Percentiles rank a stretch among this genome's conserved stretches.
Evolutionary conservation across 2,888 invertebrate genomes (phyloP).

Genomic region (Stictocephala bisonia): DNA sequence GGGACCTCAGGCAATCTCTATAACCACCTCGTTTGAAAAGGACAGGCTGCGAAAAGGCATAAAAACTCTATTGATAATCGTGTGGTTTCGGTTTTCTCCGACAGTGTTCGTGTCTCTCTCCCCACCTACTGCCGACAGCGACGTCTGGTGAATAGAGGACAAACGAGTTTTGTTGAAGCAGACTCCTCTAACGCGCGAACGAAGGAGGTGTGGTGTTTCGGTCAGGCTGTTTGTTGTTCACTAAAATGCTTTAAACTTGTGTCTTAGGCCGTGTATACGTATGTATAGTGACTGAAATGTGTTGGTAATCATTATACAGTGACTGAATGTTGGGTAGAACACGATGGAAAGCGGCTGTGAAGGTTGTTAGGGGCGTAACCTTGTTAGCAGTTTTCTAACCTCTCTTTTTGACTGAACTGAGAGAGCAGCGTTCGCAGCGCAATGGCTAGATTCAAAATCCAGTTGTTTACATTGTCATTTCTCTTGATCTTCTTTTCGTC

Average conservation of each 20-base stretch:
- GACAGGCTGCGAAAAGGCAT: conserved; percentile 33
- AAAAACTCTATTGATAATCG: conserved; percentile 36
- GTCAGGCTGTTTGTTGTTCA: not conserved
- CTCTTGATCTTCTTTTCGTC: conserved; percentile 24
- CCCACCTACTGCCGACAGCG: not conserved
- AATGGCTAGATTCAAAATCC: conserved; percentile 33
- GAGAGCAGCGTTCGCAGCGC: not conserved
- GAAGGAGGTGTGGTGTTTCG: too few species aligned
- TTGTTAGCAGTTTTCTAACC: conserved; percentile 28
- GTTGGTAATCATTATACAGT: not conserved
- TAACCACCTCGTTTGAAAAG: conserved; percentile 35
- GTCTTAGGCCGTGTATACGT: conserved; percentile 38
- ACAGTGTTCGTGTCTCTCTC: conserved; percentile 5
- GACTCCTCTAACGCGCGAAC: not conserved
- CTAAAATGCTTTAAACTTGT: conserved; percentile 28
- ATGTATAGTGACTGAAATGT: conserved; percentile 36
- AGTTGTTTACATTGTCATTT: not conserved
- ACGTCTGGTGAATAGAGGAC: not conserved
- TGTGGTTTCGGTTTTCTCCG: not conserved
- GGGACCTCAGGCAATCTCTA: not conserved
- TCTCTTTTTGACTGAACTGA: conserved; percentile 22
- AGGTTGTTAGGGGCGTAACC: conserved; percentile 26
- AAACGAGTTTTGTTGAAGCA: not conserved
- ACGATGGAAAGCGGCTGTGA: not conserved
- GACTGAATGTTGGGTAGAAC: not conserved